phyloP scores from a whole-genome alignment of 1,140 invertebrate species.

The Mylabris phalerata region DNA sequence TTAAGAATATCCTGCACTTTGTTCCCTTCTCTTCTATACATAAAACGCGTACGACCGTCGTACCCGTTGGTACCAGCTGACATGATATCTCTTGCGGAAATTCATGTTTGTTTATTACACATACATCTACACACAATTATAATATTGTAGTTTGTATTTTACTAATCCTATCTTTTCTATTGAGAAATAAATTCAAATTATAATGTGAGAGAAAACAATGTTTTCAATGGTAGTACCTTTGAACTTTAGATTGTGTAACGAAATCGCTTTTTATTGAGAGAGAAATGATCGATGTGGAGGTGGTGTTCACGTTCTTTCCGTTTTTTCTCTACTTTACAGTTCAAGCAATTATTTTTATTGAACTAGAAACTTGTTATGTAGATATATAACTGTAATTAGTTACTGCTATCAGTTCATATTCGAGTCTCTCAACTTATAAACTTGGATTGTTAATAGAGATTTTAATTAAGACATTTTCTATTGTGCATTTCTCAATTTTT shows the following conservation, averaged over 20 bases:
- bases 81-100: constrained; percentile 16
- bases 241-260: background rate
- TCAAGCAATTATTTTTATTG: background rate
- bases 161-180: background rate
- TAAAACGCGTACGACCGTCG: constrained; percentile 5
- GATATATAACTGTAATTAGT: too few species aligned
- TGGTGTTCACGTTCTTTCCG: too few species aligned
- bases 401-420: too few species aligned
- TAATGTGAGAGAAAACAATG: background rate
- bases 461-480: too few species aligned
- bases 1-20: constrained; percentile 24
- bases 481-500: too few species aligned
- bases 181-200: background rate
- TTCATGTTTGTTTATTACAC: background rate
- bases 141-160: background rate
- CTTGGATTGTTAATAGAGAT: too few species aligned
- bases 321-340: background rate
- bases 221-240: background rate
- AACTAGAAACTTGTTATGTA: background rate
- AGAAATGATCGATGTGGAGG: background rate
- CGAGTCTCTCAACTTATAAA: too few species aligned
- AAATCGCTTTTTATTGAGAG: background rate
- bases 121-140: background rate
- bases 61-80: constrained; percentile 25
- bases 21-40: constrained; percentile 12